Percentiles rank a stretch among this genome's conserved stretches.
These are phyloP conservation scores for Drosophila carrolli DNA, from an alignment of 1,140 invertebrate species.

Conservation along the genomic window DNA sequence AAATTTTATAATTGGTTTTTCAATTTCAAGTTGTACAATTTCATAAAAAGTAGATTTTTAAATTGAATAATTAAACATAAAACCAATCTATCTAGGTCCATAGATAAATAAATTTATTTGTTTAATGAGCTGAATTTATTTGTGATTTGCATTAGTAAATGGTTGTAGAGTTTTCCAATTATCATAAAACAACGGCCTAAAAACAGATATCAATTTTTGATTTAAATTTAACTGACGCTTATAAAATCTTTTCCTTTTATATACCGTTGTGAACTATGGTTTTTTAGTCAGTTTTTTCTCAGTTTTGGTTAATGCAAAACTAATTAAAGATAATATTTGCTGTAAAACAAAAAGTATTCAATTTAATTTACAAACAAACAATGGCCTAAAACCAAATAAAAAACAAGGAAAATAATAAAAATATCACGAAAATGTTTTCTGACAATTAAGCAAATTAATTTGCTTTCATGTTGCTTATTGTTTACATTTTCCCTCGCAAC, in stretches of 20 bases:
- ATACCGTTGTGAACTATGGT: too few species aligned
- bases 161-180: not conserved
- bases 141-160: not conserved
- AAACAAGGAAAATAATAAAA: slow-evolving; percentile 8
- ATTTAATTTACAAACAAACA: slow-evolving; percentile 23
- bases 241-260: too few species aligned
- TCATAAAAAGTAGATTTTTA: not conserved
- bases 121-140: not conserved
- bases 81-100: too few species aligned
- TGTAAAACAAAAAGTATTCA: not conserved
- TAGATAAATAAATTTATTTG: not conserved
- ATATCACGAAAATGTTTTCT: slow-evolving; percentile 33
- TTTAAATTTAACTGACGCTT: too few species aligned
- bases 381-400: slow-evolving; percentile 1
- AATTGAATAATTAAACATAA: slow-evolving; percentile 9
- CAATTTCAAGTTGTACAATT: not conserved
- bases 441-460: slow-evolving; percentile 57
- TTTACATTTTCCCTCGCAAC: slow-evolving; percentile 10
- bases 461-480: slow-evolving; percentile 35
- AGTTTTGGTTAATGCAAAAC: not conserved
- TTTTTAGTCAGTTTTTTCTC: too few species aligned
- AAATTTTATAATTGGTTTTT: not conserved
- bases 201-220: too few species aligned
- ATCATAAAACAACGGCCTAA: not conserved
- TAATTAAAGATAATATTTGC: not conserved